Conservation (phyloP, 2,113 vertebrate genomes). For the Agelaius phoeniceus region DNA sequence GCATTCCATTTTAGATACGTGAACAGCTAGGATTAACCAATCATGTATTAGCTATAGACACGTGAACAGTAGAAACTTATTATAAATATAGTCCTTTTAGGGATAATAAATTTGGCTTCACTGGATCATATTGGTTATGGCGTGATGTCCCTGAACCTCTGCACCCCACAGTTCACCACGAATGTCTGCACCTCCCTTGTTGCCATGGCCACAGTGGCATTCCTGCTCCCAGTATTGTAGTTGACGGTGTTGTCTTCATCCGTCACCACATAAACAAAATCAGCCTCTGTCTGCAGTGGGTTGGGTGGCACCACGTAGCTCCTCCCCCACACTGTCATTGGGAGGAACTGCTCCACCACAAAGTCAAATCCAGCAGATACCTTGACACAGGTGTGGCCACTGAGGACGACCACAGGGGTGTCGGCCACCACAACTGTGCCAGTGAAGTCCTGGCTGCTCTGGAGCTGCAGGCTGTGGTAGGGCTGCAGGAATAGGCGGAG, state of each 20-base stretch:
- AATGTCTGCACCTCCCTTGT: not conserved
- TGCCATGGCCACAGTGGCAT: rapidly evolving
- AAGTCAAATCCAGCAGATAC: slow-evolving; percentile 58
- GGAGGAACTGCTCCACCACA: slow-evolving; percentile 78
- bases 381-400: slow-evolving; percentile 73
- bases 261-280: slow-evolving; percentile 34
- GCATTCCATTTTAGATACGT: too few species aligned
- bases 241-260: slow-evolving; percentile 38
- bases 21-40: too few species aligned
- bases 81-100: too few species aligned
- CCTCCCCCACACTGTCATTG: slow-evolving; percentile 62
- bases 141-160: too few species aligned
- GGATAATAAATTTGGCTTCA: too few species aligned
- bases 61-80: too few species aligned
- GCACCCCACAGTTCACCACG: rapidly evolving
- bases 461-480: slow-evolving; percentile 72
- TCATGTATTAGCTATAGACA: too few species aligned
- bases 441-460: slow-evolving; percentile 49
- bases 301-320: slow-evolving; percentile 64
- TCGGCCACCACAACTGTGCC: slow-evolving; percentile 56
- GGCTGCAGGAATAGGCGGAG: slow-evolving; percentile 49
- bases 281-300: not conserved
- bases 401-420: slow-evolving; percentile 59
- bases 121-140: too few species aligned
- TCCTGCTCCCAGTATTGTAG: rapidly evolving